phyloP scores from a whole-genome alignment of 2,113 vertebrate genomes.

The Phyllopteryx taeniolatus region DNA sequence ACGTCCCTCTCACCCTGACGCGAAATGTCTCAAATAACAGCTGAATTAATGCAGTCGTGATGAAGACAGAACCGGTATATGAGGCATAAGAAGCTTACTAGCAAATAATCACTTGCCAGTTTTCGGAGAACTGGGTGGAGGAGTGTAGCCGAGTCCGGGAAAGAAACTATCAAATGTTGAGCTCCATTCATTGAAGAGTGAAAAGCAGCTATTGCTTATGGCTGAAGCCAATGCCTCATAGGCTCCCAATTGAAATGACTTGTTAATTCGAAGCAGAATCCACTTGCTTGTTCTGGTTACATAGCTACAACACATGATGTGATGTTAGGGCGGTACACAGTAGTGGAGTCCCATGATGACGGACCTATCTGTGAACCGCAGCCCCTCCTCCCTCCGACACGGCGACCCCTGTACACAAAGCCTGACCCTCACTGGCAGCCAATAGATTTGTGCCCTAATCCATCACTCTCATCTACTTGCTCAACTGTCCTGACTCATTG shows the following conservation, averaged over 20 bases:
- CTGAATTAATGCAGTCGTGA: constrained; percentile 23
- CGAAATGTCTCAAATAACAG: constrained; percentile 28
- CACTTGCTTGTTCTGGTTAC: neutral
- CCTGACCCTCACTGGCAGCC: constrained; percentile 53
- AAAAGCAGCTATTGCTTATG: neutral
- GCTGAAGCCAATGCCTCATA: neutral
- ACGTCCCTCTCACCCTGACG: constrained; percentile 17
- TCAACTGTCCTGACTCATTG: constrained; percentile 65
- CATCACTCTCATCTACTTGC: constrained; percentile 60
- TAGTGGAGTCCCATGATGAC: constrained; percentile 38
- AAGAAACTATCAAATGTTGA: constrained; percentile 3
- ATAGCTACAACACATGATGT: neutral
- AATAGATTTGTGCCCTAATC: constrained; percentile 70
- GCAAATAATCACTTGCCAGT: neutral
- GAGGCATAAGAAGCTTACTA: neutral
- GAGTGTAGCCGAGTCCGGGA: neutral
- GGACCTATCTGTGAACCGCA: constrained; percentile 47
- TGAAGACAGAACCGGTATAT: neutral
- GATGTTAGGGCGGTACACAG: constrained; percentile 7
- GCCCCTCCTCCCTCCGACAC: constrained; percentile 25
- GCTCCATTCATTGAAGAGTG: neutral
- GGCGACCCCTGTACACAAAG: constrained; percentile 15
- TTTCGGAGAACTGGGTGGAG: neutral
- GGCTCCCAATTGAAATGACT: neutral
- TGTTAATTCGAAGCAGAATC: neutral